Evolutionary conservation across 2,113 vertebrate species (phyloP).

Genomic region (Puffinus mauretanicus): DNA sequence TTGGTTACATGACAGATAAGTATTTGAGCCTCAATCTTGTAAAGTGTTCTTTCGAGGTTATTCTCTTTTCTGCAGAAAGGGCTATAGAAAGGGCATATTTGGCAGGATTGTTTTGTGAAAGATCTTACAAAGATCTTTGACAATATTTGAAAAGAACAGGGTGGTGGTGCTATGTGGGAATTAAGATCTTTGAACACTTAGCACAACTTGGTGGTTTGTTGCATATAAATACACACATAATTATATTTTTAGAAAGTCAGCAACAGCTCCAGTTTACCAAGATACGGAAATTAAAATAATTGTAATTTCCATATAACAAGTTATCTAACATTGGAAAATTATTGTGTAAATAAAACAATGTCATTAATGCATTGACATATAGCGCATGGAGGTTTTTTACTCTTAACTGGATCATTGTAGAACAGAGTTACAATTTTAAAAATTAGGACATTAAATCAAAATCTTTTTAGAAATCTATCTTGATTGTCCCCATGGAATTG

Average conservation of each 20-base stretch:
- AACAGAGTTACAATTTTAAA: not conserved
- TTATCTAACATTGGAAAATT: not conserved
- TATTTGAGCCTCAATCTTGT: not conserved
- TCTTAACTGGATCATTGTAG: not conserved
- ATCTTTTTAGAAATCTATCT: not conserved
- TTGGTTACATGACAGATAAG: not conserved
- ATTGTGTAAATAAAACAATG: not conserved
- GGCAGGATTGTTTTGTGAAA: not conserved
- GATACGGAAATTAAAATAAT: not conserved
- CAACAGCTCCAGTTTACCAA: not conserved
- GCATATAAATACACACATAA: not conserved
- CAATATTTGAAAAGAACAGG: not conserved
- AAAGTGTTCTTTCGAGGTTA: not conserved
- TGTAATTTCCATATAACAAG: not conserved
- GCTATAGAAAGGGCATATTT: not conserved
- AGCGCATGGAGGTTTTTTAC: not conserved
- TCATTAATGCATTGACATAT: not conserved
- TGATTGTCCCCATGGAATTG: not conserved
- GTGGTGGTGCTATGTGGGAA: not conserved
- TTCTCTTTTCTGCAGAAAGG: not conserved
- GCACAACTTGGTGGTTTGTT: not conserved
- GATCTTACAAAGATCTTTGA: not conserved
- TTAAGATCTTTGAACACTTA: not conserved
- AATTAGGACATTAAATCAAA: not conserved
- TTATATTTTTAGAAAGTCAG: not conserved